Evolutionary conservation across 2,888 invertebrate species (phyloP), one percentile per base, ranked within the genome.

Genomic region (Eremobia ochroleuca): DNA sequence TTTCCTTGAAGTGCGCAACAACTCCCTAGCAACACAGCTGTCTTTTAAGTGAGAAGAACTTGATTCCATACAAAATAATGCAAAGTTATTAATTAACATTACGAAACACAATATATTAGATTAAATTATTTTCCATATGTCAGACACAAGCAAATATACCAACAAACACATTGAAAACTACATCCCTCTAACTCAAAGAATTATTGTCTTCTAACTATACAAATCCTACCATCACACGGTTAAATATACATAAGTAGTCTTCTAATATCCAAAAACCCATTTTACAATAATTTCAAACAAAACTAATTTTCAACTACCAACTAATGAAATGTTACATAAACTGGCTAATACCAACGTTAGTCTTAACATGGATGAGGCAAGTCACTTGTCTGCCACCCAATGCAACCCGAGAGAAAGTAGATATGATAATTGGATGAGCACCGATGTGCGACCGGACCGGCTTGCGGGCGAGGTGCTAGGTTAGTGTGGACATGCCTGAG

Each of bases 401-500:
- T 82, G 83, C 83, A 88, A 88, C 90, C 82, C 83, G 78, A 92
- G 96, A 94, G 96, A 96, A 96, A 96, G 96, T 97, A 93, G 96
- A 96, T 96, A 96, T 96, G 96, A 94, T 96, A 96, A 97, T 96
- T 96, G 96, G 94, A 94, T 92, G 93, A 88, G 94, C 93, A 92
- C 86, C 94, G 94, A 94, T 93, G 95, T 94, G 94, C 94, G 94
- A 94, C 96, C 92, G 92, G 93, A 91, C 93, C 87, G 91, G 89
- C 91, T 87, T 89, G 85, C 85, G 91, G 80, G 83, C 74, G 72
- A 84, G 86, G 74, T 79, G 66, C 69, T 72, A 46, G 79, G 62
- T 68, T 92, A 88, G 18, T 77, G 67, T 93, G 93, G 95, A 96
- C 80, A 87, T 68, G 76, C 18, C 82, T 25, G 1, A 55, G 52